phyloP scores from a whole-genome alignment of 2,888 invertebrate genomes.

The Troides oblongomaculatus region DNA sequence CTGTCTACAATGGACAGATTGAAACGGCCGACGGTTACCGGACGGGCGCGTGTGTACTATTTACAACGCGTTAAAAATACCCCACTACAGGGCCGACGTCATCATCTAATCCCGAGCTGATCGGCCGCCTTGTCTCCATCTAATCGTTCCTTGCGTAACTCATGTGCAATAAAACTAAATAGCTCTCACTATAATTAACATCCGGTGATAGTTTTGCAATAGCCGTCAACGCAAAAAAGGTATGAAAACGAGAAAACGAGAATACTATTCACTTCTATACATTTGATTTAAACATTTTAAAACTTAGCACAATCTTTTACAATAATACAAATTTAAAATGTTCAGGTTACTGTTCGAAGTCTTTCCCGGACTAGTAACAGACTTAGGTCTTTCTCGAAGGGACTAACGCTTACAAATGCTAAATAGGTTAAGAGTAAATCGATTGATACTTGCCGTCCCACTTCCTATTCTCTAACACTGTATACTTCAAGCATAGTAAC shows the following conservation, averaged over 20 bases:
- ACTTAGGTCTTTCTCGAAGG: conserved; percentile 7
- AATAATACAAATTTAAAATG: too few relatives aligned
- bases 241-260: too few relatives aligned
- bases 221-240: not conserved
- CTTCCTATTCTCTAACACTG: conserved; percentile 6
- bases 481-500: not conserved
- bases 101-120: conserved; percentile 15
- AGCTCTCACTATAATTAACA: conserved; percentile 21
- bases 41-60: conserved; percentile 42
- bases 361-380: not conserved
- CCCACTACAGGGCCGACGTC: conserved; percentile 22
- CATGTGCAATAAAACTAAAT: conserved; percentile 17
- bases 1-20: conserved; percentile 17
- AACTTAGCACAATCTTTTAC: too few relatives aligned
- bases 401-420: conserved; percentile 16
- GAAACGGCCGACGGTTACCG: conserved; percentile 34
- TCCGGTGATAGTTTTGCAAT: not conserved
- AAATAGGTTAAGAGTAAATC: conserved; percentile 28
- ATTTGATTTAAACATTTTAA: too few relatives aligned
- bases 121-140: conserved; percentile 13
- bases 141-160: conserved; percentile 24
- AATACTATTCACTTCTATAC: too few relatives aligned
- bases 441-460: conserved; percentile 18
- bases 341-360: too few relatives aligned
- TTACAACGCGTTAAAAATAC: conserved; percentile 41